Conservation (phyloP, 2,888 invertebrate species). For the Oscheius onirici region DNA sequence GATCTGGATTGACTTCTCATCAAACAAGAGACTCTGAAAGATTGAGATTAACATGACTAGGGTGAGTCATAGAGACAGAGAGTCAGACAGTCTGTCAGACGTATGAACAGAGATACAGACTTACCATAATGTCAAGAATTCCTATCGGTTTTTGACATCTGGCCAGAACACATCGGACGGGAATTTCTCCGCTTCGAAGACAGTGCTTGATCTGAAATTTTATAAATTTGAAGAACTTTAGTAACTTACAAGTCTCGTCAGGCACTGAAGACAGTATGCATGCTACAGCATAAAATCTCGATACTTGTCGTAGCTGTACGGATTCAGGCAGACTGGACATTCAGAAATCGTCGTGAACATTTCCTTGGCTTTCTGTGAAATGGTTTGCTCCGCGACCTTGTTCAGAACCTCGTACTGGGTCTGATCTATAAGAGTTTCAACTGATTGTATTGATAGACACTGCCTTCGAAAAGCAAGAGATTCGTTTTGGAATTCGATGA, state of each 20-base stretch:
- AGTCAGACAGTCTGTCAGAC: no score
- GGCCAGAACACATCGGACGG: neutral
- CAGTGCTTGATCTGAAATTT: neutral
- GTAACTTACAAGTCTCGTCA: no score
- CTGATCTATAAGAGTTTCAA: neutral
- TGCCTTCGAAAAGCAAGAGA: neutral
- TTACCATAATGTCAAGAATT: neutral
- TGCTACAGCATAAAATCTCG: no score
- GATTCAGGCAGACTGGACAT: slow-evolving; percentile 23
- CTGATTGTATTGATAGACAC: slow-evolving; percentile 14
- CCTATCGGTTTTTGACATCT: neutral
- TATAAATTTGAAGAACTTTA: slow-evolving; percentile 1
- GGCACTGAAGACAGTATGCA: slow-evolving; percentile 16
- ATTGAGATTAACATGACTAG: neutral
- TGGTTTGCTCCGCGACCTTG: neutral
- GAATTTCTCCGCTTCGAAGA: neutral
- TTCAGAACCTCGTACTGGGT: slow-evolving; percentile 8
- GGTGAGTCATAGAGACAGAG: neutral
- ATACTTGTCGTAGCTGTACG: neutral
- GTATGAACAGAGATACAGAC: neutral
- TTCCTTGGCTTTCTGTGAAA: neutral
- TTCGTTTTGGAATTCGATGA: neutral
- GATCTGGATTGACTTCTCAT: slow-evolving; percentile 1
- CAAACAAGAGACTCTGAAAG: neutral
- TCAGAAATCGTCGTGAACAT: neutral